Evolutionary conservation across 92 coral and sea anemone genomes (phyloP), one percentile per base, ranked within the genome.

Genomic region (Bergia sp.): DNA sequence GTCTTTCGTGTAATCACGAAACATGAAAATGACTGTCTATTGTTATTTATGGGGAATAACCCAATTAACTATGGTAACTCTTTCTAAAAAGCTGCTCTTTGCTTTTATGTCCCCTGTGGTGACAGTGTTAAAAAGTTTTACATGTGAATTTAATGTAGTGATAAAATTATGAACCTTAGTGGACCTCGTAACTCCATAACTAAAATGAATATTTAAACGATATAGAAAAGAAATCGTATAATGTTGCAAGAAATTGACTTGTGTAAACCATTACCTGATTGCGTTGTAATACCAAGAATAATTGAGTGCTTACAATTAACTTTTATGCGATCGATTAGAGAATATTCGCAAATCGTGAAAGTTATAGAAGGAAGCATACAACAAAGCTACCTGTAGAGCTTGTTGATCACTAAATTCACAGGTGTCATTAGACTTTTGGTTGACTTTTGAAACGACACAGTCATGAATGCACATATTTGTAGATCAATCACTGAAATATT

Each of bases 1-100:
- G 82, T 49, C 40, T 42, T 66, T 82, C 18, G 72, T 41, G 58
- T 66, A 41, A 82, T 82, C 11, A 64, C 45, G 58, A 65, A n/a
- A 40, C 58, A 42, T 39, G 55, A 23, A 41, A 11, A 3, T 9
- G 15, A n/a, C 49, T 40, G 58, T 21, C 77, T 23, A 18, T 1
- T 3, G 53, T 41, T 5, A 81, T 58, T 58, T 37, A 10, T 58
- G 12, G 39, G 10, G 41, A 41, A 37, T 81, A 43, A 41, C 16
- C 80, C 13, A 20, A 20, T 76, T 12, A 29, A 20, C 20, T 67
- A 74, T 39, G 37, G 37, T 43, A 4, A 20, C n/a, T 12, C 36
- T 43, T 41, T 13, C 47, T 29, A 29, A 29, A 29, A 1, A 6
- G 23, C 47, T 1, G 55, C 44, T 18, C 13, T 76, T 76, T 16